Evolutionary conservation across 2,113 vertebrate genomes (phyloP).

Genomic region (Mustela lutreola): DNA sequence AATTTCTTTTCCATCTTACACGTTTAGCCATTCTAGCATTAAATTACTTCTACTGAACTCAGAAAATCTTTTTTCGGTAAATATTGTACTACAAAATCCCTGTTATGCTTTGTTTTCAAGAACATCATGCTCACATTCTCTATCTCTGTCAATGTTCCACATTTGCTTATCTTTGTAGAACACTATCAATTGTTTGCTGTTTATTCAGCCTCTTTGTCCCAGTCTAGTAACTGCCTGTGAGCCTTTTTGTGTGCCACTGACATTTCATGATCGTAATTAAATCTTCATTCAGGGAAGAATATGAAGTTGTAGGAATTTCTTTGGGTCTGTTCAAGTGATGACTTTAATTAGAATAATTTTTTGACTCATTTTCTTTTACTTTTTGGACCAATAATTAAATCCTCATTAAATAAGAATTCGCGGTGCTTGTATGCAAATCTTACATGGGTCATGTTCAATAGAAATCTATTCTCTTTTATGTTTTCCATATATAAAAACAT

Average conservation of each 20-base stretch:
- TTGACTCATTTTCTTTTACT: neutral
- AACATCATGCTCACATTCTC: neutral
- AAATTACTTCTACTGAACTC: constrained; percentile 33
- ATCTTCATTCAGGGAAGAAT: constrained; percentile 50
- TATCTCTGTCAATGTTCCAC: neutral
- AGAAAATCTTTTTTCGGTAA: constrained; percentile 18
- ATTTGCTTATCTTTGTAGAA: neutral
- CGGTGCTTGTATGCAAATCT: neutral
- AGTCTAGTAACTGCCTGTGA: neutral
- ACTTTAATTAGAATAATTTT: constrained; percentile 63
- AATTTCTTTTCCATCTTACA: neutral
- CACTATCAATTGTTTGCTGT: neutral
- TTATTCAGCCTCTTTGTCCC: constrained; percentile 16
- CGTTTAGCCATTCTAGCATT: neutral
- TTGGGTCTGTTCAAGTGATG: constrained; percentile 49
- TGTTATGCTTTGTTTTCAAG: neutral
- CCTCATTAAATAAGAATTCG: constrained; percentile 12
- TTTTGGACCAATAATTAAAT: constrained; percentile 23
- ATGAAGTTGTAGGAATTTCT: constrained; percentile 8
- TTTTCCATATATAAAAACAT: neutral
- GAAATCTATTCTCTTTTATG: neutral
- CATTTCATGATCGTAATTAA: constrained; percentile 38
- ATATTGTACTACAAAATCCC: neutral
- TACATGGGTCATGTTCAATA: neutral
- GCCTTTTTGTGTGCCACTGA: neutral